Evolutionary conservation across 2,797 vertebrate species (phyloP), one percentile per base, ranked within the genome.

Genomic region (Darevskia mixta): DNA sequence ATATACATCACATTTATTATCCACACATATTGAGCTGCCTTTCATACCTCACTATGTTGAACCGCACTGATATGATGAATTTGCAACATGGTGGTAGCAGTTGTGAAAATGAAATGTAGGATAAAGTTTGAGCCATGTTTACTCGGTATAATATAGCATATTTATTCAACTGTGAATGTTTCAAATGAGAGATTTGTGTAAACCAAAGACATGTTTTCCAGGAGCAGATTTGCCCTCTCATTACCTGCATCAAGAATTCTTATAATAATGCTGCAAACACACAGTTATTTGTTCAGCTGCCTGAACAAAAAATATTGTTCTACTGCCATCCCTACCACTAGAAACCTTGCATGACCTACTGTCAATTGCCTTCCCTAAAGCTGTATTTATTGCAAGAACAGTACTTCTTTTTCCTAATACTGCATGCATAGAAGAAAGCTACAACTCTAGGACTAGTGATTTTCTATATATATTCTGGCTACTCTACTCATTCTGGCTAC

Each of bases 1-100:
- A 55, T 79, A 13, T 38, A 23, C 58, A 88, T 13, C 75, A n/a
- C 89, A 93, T 95, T 94, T 95, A 95, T 94, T 90, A 88, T 83
- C 90, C 92, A 90, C 78, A 90, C 75, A 61, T 83, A 89, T 75
- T 90, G 89, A 41, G 86, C 83, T 69, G 88, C 67, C 93, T 73
- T 88, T 90, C 92, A 90, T 76, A 93, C 91, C 88, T 93, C 90
- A 64, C 87, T 38, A 64, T 91, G 86, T 86, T 92, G 86, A 83
- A 75, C 72, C 13, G 35, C 11, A 8, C 0, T 79, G 79, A 32
- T 18, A 75, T 69, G 90, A 38, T 81, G 72, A 86, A 55, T 89
- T 25, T 87, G 88, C 71, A 69, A 49, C 23, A 4, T 0, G 67
- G 89, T 87, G 91, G 87, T 35, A 35, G 88, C 0, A 0, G 73